Evolutionary conservation across 2,888 invertebrate genomes (phyloP).

Genomic region (Adelphocoris suturalis): DNA sequence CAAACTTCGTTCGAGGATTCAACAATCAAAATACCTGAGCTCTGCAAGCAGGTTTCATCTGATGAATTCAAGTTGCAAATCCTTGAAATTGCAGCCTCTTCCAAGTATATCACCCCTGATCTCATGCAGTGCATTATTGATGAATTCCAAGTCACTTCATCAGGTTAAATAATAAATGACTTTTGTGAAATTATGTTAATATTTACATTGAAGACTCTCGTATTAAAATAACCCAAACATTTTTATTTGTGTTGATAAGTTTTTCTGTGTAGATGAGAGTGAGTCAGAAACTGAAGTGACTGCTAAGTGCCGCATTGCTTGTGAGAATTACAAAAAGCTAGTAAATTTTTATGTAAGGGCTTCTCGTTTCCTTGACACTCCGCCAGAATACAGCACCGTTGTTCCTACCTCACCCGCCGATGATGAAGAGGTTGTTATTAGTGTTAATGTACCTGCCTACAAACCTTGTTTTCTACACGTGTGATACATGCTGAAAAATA

Average conservation of each 20-base stretch:
- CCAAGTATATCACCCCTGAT: constrained; percentile 83
- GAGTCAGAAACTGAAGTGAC: constrained; percentile 47
- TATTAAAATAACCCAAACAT: background rate
- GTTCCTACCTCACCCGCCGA: constrained; percentile 75
- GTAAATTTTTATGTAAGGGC: constrained; percentile 69
- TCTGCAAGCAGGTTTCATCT: constrained; percentile 85
- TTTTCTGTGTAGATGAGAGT: constrained; percentile 53
- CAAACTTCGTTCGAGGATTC: constrained; percentile 80
- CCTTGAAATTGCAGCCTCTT: constrained; percentile 85
- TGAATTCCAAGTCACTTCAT: constrained; percentile 44
- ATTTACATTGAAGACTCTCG: background rate
- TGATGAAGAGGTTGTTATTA: constrained; percentile 65
- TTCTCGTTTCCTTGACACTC: constrained; percentile 73
- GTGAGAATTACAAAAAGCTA: constrained; percentile 68
- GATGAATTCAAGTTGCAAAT: constrained; percentile 86
- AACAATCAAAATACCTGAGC: constrained; percentile 80
- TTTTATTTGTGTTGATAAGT: background rate
- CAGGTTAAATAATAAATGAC: constrained; percentile 18
- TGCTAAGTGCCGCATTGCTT: constrained; percentile 58
- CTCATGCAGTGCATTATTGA: constrained; percentile 78
- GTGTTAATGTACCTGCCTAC: too few species aligned
- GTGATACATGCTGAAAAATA: too few species aligned
- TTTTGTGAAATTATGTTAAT: background rate
- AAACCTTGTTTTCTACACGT: too few species aligned
- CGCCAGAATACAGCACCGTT: constrained; percentile 77